Conservation (phyloP, 2,888 invertebrate genomes). For the Acanthosepion esculentum region DNA sequence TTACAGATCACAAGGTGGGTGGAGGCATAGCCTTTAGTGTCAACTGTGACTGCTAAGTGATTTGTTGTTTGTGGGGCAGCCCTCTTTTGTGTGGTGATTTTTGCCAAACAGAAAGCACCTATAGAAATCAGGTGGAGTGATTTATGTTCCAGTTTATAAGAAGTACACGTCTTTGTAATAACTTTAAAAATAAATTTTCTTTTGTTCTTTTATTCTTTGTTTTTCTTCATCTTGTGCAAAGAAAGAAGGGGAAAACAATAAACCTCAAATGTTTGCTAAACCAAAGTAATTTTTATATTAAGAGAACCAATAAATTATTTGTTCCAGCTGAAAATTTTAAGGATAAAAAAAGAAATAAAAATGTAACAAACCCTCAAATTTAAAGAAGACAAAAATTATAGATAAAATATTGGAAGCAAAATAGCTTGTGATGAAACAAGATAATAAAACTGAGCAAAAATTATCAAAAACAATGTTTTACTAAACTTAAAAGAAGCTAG, state of each 20-base stretch:
- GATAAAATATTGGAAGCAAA: conserved; percentile 15
- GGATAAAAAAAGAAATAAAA: not conserved
- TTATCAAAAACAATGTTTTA: not conserved
- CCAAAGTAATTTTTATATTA: conserved; percentile 33
- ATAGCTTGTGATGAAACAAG: not conserved
- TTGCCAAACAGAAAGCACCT: not conserved
- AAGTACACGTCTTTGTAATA: not conserved
- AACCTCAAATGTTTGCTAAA: not conserved
- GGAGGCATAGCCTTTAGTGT: not conserved
- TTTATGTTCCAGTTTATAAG: not conserved
- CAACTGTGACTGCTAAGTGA: conserved; percentile 4
- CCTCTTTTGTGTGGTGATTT: not conserved
- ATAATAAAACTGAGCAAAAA: not conserved
- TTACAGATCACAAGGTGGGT: not conserved
- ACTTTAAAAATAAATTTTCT: not conserved
- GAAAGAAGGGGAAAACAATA: not conserved
- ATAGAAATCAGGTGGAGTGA: not conserved
- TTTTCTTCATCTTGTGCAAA: not conserved
- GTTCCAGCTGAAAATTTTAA: not conserved
- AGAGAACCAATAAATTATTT: not conserved
- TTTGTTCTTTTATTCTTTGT: not conserved
- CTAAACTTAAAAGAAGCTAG: not conserved
- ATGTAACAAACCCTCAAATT: not conserved
- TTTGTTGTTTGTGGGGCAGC: not conserved
- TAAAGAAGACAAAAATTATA: not conserved